Evolutionary conservation across 2,113 vertebrate genomes (phyloP), one percentile per base, ranked within the genome.

Genomic region (Pontoporia blainvillei): DNA sequence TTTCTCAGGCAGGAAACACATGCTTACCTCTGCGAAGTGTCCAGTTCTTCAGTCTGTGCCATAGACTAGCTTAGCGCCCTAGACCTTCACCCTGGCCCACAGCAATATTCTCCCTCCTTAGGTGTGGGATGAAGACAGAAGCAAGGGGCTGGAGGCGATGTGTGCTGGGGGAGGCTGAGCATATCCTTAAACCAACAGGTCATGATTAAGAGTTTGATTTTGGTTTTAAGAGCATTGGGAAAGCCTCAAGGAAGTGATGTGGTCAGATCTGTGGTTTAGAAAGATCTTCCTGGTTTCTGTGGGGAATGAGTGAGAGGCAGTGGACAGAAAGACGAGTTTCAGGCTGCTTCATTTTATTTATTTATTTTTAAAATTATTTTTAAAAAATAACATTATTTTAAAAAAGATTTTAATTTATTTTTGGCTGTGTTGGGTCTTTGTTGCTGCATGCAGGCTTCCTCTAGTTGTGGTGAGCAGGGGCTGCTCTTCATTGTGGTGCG

Each of bases 161-260:
- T 84, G n/a, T 91, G 29, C 52, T 41, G 8, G n/a, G 59, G 79
- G 59, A 64, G 27, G 41, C 49, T 75, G 78, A 61, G 49, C 46
- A 8, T n/a, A 69, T 49, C 41, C 25, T 91, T 72, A 73, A 52
- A 27, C 14, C 29, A 44, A 10, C 14, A 31, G 34, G 10, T 83
- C 78, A 21, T 29, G 44, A 61, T n/a, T 92, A 36, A 61, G 75
- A 31, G 36, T 46, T 72, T 57, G 57, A 61, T 72, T 36, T 92
- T 94, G 67, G 14, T 92, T 71, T 92, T 72, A 54, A 64, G 71
- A 89, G 34, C 90, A 72, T n/a, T 71, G 62, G 36, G 84, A 84
- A 86, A 20, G 46, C 54, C 39, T 90, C 7, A 15, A 62, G 52
- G 2, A 52, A 36, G 21, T 8, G 9, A 11, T 72, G 27, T 23